Evolutionary conservation across 1,140 invertebrate genomes (phyloP), one percentile per base, ranked within the genome.

Genomic region (Leptopilina boulardi): DNA sequence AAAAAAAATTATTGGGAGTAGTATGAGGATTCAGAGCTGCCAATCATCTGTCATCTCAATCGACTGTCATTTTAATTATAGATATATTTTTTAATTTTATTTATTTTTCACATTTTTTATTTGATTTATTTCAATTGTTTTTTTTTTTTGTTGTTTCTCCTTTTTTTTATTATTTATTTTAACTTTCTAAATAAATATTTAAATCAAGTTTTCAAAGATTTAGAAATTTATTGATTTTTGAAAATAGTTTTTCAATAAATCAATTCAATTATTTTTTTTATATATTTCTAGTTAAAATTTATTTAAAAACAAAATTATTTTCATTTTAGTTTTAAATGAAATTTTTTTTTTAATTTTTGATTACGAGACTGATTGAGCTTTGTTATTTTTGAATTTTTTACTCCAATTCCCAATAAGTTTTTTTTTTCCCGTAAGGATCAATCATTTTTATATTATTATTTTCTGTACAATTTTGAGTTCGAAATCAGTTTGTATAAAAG

Each of bases 401-500:
- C 56, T 59, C 56, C 21, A 59, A 26, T 26, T 13, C 59, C 59
- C 59, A 66, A 66, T 66, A 26, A 66, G 59, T 66, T 66, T 66
- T 66, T 59, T 59, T 66, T 66, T 66, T 56, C 54, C 59, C 59
- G 59, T 13, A 30, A 66, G 59, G 59, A 66, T 66, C 23, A 51
- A 8, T 30, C 23, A 23, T 34, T 26, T 66, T 30, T 66, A 15
- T 13, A 18, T 51, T 30, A 26, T 66, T 66, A 19, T 6, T 59
- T 66, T 66, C 59, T 66, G 59, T 66, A 66, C 23, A 66, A 66
- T 66, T n/a, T 66, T 66, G 59, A 66, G 59, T 66, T 59, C 21
- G 47, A 30, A n/a, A 66, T 30, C 10, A 23, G 21, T 66, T 66
- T 66, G 59, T 66, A 56, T 11, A n/a, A n/a, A n/a, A n/a, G n/a